Conservation (phyloP, 2,888 invertebrate species). For the Tupiocoris notatus region DNA sequence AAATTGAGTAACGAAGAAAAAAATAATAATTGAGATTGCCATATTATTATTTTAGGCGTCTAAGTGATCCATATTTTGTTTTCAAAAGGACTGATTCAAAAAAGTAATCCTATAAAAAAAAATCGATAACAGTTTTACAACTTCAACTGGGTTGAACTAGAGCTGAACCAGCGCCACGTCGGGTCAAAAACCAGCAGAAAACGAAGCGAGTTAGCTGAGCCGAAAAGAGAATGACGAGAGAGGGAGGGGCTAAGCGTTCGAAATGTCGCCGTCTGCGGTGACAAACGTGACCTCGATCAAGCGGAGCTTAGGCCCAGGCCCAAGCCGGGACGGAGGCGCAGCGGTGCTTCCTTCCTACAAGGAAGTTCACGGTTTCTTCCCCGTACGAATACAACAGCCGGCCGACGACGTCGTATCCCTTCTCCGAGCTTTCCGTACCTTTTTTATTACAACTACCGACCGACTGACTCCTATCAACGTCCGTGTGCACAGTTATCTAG, state of each 20-base stretch:
- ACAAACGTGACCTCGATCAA: conserved; percentile 30
- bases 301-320: conserved; percentile 10
- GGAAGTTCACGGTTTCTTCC: conserved; percentile 30
- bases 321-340: too few relatives aligned
- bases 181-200: too few relatives aligned
- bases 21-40: too few relatives aligned
- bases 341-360: conserved; percentile 36
- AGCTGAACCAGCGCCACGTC: too few relatives aligned
- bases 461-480: background rate
- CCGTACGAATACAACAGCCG: background rate
- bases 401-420: background rate
- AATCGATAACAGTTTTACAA: too few relatives aligned
- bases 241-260: background rate
- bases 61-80: too few relatives aligned
- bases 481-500: background rate
- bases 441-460: background rate
- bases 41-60: too few relatives aligned
- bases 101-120: too few relatives aligned
- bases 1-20: too few relatives aligned
- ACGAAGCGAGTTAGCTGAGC: too few relatives aligned
- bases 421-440: background rate
- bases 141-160: too few relatives aligned
- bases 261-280: background rate
- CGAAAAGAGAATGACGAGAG: background rate
- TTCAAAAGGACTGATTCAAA: too few relatives aligned